Conservation (phyloP, 2,113 vertebrate genomes). For the Nestor notabilis region DNA sequence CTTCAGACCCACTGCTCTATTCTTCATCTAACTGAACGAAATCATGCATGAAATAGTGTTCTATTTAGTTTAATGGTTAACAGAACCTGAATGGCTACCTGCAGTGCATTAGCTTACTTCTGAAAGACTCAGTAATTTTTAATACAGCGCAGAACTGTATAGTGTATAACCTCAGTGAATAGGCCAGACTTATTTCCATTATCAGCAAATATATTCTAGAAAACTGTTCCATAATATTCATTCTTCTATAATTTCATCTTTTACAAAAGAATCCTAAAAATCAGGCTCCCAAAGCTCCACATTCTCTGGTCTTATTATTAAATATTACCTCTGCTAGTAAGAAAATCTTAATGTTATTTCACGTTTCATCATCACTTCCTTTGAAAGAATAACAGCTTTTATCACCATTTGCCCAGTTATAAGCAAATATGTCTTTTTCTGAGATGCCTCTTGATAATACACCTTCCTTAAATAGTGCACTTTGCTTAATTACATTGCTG, state of each 20-base stretch:
- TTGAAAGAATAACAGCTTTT: not conserved
- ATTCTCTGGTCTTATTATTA: not conserved
- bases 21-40: slow-evolving; percentile 29
- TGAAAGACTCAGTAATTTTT: slow-evolving; percentile 67
- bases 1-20: not conserved
- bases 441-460: not conserved
- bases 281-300: not conserved
- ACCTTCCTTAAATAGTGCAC: not conserved
- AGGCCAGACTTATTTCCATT: slow-evolving; percentile 24
- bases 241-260: not conserved
- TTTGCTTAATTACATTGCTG: not conserved
- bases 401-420: not conserved
- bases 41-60: slow-evolving; percentile 72
- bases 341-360: not conserved
- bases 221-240: not conserved
- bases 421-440: not conserved
- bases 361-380: not conserved
- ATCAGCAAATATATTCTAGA: slow-evolving; percentile 36
- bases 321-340: not conserved
- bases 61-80: slow-evolving; percentile 69
- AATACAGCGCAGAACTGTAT: slow-evolving; percentile 54
- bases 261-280: not conserved
- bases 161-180: not conserved
- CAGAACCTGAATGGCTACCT: slow-evolving; percentile 33
- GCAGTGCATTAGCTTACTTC: slow-evolving; percentile 23